These are phyloP conservation scores for Tretioscincus oriximinensis DNA, from an alignment of 2,113 vertebrate genomes.

Conservation along the genomic window DNA sequence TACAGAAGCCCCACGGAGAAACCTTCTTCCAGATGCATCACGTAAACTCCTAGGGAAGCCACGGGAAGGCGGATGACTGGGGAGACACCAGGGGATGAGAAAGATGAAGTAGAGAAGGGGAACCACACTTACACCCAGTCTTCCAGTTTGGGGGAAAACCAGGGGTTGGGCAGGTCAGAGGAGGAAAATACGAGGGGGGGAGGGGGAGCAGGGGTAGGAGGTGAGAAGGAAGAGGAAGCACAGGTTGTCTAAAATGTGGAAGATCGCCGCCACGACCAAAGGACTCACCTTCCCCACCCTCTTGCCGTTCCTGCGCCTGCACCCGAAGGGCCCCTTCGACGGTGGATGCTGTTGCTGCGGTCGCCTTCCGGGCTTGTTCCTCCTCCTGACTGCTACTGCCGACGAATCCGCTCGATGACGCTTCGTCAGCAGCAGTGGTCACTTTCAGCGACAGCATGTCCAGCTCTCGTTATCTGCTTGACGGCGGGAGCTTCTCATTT, in stretches of 20 bases:
- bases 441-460: slow-evolving; percentile 80
- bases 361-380: slow-evolving; percentile 24
- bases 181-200: neutral
- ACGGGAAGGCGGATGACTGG: no score
- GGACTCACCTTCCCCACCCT: slow-evolving; percentile 56
- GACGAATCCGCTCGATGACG: slow-evolving; percentile 73
- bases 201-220: slow-evolving; percentile 6
- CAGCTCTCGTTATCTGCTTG: slow-evolving; percentile 67
- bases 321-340: slow-evolving; percentile 45
- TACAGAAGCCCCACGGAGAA: no score
- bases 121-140: no score
- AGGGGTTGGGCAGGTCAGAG: neutral
- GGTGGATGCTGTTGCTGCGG: neutral
- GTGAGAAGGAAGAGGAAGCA: no score
- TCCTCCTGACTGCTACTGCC: slow-evolving; percentile 50
- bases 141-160: neutral
- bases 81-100: no score
- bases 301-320: slow-evolving; percentile 47
- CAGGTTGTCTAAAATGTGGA: no score
- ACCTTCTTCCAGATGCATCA: no score
- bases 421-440: slow-evolving; percentile 68
- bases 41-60: no score
- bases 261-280: neutral
- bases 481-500: slow-evolving; percentile 55
- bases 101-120: no score